Evolutionary conservation across 2,113 vertebrate species (phyloP).

Genomic region (Coryphaenoides rupestris): DNA sequence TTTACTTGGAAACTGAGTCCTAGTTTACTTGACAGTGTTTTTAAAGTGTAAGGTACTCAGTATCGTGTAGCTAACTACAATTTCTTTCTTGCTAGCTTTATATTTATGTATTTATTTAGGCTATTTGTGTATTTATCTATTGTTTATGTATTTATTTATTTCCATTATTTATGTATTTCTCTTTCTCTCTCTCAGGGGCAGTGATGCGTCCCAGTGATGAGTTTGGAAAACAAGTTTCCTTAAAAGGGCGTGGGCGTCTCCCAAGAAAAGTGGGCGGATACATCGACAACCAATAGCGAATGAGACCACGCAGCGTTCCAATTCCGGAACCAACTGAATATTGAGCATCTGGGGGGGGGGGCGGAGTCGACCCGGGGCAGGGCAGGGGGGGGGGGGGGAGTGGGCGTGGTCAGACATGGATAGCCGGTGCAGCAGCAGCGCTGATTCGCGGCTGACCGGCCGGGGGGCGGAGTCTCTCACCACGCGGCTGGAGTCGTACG

Average conservation of each 20-base stretch:
- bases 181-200: not conserved
- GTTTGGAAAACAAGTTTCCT: not conserved
- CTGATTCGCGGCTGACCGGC: constrained; percentile 72
- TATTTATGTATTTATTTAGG: no score
- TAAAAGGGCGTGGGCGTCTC: not conserved
- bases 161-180: not conserved
- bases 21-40: no score
- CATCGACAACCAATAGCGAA: not conserved
- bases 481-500: constrained; percentile 81
- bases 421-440: constrained; percentile 74
- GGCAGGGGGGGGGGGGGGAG: no score
- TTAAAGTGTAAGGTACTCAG: no score
- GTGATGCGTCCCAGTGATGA: not conserved
- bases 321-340: not conserved
- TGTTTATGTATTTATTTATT: not conserved
- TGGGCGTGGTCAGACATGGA: constrained; percentile 64
- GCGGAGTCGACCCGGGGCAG: not conserved
- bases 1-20: no score
- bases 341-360: not conserved
- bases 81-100: no score
- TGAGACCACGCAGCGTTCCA: not conserved
- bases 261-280: not conserved
- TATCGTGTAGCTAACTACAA: no score
- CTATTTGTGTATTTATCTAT: no score
- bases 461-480: constrained; percentile 69